A percentile compares a stretch with the other conserved stretches of the same genome.
Conservation (phyloP, 1,140 invertebrate genomes). For the Sarcophaga peregrina region DNA sequence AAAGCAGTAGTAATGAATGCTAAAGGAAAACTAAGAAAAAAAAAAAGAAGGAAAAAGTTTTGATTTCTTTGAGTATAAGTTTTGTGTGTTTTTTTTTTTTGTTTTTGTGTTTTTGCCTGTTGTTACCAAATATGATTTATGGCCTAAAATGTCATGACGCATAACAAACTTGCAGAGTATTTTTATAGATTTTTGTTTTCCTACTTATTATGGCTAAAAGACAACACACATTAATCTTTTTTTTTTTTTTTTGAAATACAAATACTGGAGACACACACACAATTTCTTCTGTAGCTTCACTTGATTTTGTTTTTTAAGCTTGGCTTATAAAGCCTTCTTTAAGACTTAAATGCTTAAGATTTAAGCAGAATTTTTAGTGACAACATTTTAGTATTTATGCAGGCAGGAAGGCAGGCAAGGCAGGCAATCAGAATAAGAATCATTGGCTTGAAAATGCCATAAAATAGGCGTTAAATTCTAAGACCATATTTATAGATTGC, state of each 20-base stretch:
- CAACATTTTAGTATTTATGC: neutral
- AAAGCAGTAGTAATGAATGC: too few relatives aligned
- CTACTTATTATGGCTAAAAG: neutral
- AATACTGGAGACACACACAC: neutral
- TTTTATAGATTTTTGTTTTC: neutral
- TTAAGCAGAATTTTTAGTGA: neutral
- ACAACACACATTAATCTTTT: conserved; percentile 11
- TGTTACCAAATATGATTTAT: conserved; percentile 23
- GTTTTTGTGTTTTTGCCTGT: neutral
- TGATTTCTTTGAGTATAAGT: neutral
- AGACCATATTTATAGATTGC: neutral
- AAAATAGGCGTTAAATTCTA: neutral
- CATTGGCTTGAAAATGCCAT: neutral
- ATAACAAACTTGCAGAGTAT: conserved; percentile 3
- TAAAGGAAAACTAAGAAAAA: too few relatives aligned
- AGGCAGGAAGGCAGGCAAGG: neutral
- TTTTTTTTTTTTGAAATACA: neutral
- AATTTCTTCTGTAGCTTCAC: too few relatives aligned
- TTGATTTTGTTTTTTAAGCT: too few relatives aligned
- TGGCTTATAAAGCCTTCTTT: too few relatives aligned
- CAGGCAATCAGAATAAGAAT: too few relatives aligned
- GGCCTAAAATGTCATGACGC: conserved; percentile 21
- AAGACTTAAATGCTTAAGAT: neutral
- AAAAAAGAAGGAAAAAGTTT: too few relatives aligned
- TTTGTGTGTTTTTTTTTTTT: neutral